These are phyloP conservation scores for Drosophila birchii DNA, from an alignment of 2,888 invertebrate genomes.

Conservation along the genomic window DNA sequence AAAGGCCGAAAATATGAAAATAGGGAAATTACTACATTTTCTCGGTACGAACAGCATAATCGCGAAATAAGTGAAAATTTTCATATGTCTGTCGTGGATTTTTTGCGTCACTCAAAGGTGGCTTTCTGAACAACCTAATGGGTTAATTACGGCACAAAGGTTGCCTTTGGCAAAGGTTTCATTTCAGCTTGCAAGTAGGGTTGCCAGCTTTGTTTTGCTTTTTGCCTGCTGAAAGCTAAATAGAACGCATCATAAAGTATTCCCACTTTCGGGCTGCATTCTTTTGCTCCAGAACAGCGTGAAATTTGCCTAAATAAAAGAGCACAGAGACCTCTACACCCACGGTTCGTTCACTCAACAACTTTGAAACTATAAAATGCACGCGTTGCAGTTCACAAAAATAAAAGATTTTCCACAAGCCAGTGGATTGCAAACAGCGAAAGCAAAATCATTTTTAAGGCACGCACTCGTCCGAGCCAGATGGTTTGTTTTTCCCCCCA, in stretches of 20 bases:
- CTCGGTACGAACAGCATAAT: conserved; percentile 58
- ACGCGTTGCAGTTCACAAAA: conserved; percentile 62
- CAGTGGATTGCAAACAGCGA: conserved; percentile 31
- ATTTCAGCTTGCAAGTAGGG: conserved; percentile 10
- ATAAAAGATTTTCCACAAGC: conserved; percentile 24
- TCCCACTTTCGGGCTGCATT: conserved; percentile 42
- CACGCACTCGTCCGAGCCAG: conserved; percentile 58
- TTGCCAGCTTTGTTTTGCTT: conserved; percentile 41
- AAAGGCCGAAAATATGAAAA: conserved; percentile 59
- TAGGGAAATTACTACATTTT: conserved; percentile 72
- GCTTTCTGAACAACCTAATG: conserved; percentile 79
- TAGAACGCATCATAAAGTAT: conserved; percentile 61
- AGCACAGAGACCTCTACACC: conserved; percentile 24
- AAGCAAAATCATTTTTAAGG: conserved; percentile 48
- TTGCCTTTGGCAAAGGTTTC: conserved; percentile 10
- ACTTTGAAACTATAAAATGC: conserved; percentile 70
- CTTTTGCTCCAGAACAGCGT: conserved; percentile 26
- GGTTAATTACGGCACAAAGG: conserved; percentile 49
- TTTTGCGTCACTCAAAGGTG: conserved; percentile 52
- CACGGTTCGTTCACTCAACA: conserved; percentile 43
- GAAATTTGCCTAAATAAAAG: conserved; percentile 35
- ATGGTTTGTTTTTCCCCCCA: conserved; percentile 50
- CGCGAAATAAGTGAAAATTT: conserved; percentile 65
- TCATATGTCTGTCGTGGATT: conserved; percentile 13
- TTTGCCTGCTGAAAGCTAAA: conserved; percentile 22